phyloP scores from a whole-genome alignment of 2,888 invertebrate genomes.

The Sarcophaga carnaria region DNA sequence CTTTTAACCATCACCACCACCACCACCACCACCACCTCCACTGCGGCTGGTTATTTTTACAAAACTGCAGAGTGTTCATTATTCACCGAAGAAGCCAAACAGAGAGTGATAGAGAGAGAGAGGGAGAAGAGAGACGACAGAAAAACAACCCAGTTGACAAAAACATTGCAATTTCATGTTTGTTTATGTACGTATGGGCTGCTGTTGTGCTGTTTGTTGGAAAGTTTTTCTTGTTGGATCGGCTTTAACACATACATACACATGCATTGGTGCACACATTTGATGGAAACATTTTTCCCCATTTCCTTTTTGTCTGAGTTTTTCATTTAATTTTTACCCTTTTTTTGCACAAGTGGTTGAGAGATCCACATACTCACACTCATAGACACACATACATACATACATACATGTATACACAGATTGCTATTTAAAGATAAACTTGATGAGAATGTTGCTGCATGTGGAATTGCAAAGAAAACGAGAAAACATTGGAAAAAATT shows the following conservation, averaged over 20 bases:
- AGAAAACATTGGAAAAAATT: neutral
- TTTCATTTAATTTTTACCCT: constrained; percentile 14
- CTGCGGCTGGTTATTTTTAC: constrained; percentile 28
- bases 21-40: too few relatives aligned
- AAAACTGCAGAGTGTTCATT: constrained; percentile 48
- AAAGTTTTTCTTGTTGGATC: constrained; percentile 41
- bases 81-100: neutral
- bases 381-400: too few relatives aligned
- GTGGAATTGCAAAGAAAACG: neutral
- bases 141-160: constrained; percentile 39
- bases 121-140: neutral
- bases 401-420: neutral
- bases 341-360: constrained; percentile 9
- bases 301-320: constrained; percentile 58
- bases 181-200: neutral
- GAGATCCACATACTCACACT: neutral
- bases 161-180: constrained; percentile 51
- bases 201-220: constrained; percentile 37
- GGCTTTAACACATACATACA: neutral
- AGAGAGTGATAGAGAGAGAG: neutral
- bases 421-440: neutral
- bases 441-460: neutral
- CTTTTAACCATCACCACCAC: too few relatives aligned
- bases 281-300: constrained; percentile 26
- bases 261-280: neutral